phyloP scores from a whole-genome alignment of 2,888 invertebrate species.

The Empis stercorea region DNA sequence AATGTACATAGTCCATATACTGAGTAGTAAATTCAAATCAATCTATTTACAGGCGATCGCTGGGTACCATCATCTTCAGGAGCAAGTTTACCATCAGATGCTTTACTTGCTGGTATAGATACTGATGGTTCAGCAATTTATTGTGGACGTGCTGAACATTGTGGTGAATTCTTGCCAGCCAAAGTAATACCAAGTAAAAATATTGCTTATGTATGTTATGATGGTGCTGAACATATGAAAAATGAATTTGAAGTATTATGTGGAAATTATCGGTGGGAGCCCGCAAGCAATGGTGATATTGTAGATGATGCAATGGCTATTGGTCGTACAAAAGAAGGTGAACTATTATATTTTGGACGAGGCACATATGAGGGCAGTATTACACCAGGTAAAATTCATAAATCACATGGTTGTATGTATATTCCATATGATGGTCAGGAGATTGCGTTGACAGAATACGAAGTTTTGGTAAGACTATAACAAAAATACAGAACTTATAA shows the following conservation, averaged over 20 bases:
- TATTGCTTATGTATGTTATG: slow-evolving; percentile 35
- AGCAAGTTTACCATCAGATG: not conserved
- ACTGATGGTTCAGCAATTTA: too few species aligned
- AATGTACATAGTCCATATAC: too few species aligned
- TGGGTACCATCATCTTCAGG: too few species aligned
- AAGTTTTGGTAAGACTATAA: slow-evolving; percentile 26
- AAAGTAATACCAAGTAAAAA: slow-evolving; percentile 43
- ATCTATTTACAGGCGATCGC: too few species aligned
- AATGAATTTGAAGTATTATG: slow-evolving; percentile 41
- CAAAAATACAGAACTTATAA: too few species aligned
- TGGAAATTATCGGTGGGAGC: slow-evolving; percentile 52
- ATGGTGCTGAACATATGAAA: slow-evolving; percentile 38
- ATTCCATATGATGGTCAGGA: slow-evolving; percentile 38
- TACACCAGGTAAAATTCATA: slow-evolving; percentile 56
- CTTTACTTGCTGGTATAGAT: slow-evolving; percentile 25
- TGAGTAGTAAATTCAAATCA: too few species aligned
- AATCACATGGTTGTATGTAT: slow-evolving; percentile 38
- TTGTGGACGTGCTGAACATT: too few species aligned
- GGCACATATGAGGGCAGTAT: slow-evolving; percentile 52
- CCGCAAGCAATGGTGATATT: slow-evolving; percentile 45
- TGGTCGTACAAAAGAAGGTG: slow-evolving; percentile 45
- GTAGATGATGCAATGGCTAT: slow-evolving; percentile 31
- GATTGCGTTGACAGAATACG: slow-evolving; percentile 33
- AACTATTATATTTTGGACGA: slow-evolving; percentile 54
- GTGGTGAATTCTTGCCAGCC: slow-evolving; percentile 42